These are phyloP conservation scores for Mactromeris polynyma DNA, from an alignment of 2,888 invertebrate genomes.

Conservation along the genomic window DNA sequence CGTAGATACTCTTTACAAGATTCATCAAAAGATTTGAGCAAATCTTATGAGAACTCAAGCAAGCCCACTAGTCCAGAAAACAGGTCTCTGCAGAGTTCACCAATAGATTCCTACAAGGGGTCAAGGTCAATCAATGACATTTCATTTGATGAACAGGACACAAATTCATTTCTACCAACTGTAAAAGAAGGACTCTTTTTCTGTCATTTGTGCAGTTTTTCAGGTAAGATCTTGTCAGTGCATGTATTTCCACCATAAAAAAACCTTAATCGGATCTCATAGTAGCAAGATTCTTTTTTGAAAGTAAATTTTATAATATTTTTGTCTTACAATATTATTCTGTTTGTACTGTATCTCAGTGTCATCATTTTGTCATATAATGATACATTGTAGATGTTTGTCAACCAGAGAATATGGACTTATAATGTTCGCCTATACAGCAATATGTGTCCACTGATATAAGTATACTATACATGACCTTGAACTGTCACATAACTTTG, in stretches of 20 bases:
- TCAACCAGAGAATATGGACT: too few relatives aligned
- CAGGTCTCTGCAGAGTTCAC: conserved; percentile 42
- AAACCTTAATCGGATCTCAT: neutral
- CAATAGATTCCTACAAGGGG: conserved; percentile 9
- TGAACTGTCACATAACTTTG: neutral
- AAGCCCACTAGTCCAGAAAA: conserved; percentile 45
- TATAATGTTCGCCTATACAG: too few relatives aligned
- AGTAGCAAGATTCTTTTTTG: too few relatives aligned
- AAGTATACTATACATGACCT: neutral
- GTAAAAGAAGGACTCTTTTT: conserved; percentile 85
- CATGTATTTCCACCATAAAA: neutral
- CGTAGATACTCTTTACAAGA: conserved; percentile 43
- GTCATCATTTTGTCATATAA: too few relatives aligned
- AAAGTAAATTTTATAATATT: too few relatives aligned
- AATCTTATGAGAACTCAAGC: conserved; percentile 20
- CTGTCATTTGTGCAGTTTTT: conserved; percentile 89
- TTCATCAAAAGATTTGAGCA: neutral
- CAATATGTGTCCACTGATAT: too few relatives aligned
- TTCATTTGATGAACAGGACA: conserved; percentile 59
- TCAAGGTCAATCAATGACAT: conserved; percentile 48
- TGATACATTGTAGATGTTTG: too few relatives aligned
- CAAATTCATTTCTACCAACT: conserved; percentile 45
- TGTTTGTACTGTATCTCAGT: too few relatives aligned
- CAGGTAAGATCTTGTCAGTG: conserved; percentile 79
- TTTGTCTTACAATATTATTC: too few relatives aligned